Evolutionary conservation across 2,797 vertebrate genomes (phyloP), one percentile per base, ranked within the genome.

Genomic region (Melanotaenia boesemani): DNA sequence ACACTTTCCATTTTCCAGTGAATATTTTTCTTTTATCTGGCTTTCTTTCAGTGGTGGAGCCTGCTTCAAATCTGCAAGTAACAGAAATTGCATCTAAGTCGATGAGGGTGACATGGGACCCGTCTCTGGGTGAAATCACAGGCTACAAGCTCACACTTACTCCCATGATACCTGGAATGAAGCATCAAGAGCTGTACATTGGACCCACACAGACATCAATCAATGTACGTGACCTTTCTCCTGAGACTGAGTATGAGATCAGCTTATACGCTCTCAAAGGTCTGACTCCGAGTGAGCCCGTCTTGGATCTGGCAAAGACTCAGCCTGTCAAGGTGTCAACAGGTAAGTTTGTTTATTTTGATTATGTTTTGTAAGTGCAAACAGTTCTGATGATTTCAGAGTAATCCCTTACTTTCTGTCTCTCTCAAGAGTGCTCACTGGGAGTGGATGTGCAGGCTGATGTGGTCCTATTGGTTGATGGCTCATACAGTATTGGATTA

Each of bases 401-500:
- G 6, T 70, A 66, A 86, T 58, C 22, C 8, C 30, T 26, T 13
- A 48, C 77, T 39, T 90, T 11, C 85, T 88, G 76, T 88, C 72
- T 84, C 86, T 93, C 91, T 80, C 30, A 91, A 99, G 98, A 99
- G 82, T 99, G 98, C 84, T 97, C 98, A 32, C 93, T 97, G 84
- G 97, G 97, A 82, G 96, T 98, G 85, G 97, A 99, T 85, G 96
- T 99, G 81, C 98, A 99, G 93, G 98, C 98, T 5, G 98, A 99
- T 74, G 95, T 99, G 83, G 97, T 99, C 59, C 94, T 99, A 64
- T 93, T 99, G 91, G 98, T 99, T 57, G 98, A 99, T 58, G 98
- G 98, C 80, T 99, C 98, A 13, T 99, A 99, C 88, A 99, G 98
- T 91, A 99, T 99, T 75, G 98, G 98, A 86, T 95, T 99, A 80